Evolutionary conservation across 2,113 vertebrate species (phyloP).

Genomic region (Sceloporus tristichus): DNA sequence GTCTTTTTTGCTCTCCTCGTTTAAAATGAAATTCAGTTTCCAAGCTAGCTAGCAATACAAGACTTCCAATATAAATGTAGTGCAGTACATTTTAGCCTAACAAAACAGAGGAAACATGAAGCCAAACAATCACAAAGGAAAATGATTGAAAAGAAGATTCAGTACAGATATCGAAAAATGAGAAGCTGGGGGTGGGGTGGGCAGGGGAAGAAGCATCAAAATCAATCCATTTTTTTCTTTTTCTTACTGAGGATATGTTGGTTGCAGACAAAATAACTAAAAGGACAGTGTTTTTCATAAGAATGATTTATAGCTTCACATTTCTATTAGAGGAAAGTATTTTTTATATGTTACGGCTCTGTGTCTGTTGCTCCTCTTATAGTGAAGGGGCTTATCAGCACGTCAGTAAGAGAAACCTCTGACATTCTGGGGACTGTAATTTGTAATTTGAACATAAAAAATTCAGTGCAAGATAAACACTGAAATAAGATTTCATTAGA

Average conservation of each 20-base stretch:
- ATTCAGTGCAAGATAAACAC: constrained; percentile 52
- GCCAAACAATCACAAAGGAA: constrained; percentile 70
- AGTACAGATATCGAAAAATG: constrained; percentile 64
- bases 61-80: constrained; percentile 62
- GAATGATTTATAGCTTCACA: constrained; percentile 64
- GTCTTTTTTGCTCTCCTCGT: constrained; percentile 41
- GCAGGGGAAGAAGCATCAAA: constrained; percentile 50
- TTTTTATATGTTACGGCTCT: constrained; percentile 54
- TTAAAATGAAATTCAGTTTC: constrained; percentile 68
- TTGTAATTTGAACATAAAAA: constrained; percentile 64
- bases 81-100: constrained; percentile 63
- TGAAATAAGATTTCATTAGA: constrained; percentile 50
- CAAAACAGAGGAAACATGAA: constrained; percentile 69
- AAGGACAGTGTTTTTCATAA: constrained; percentile 60
- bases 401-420: constrained; percentile 61
- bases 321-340: constrained; percentile 58
- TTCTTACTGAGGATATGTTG: constrained; percentile 62
- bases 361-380: constrained; percentile 53
- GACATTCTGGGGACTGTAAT: constrained; percentile 56
- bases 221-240: constrained; percentile 56
- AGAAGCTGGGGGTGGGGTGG: constrained; percentile 23
- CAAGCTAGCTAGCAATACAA: constrained; percentile 49
- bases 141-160: constrained; percentile 73
- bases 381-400: constrained; percentile 56
- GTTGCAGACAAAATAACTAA: constrained; percentile 73